These are phyloP conservation scores for Ceratina japonica DNA, from an alignment of 1,140 invertebrate genomes.

Conservation along the genomic window DNA sequence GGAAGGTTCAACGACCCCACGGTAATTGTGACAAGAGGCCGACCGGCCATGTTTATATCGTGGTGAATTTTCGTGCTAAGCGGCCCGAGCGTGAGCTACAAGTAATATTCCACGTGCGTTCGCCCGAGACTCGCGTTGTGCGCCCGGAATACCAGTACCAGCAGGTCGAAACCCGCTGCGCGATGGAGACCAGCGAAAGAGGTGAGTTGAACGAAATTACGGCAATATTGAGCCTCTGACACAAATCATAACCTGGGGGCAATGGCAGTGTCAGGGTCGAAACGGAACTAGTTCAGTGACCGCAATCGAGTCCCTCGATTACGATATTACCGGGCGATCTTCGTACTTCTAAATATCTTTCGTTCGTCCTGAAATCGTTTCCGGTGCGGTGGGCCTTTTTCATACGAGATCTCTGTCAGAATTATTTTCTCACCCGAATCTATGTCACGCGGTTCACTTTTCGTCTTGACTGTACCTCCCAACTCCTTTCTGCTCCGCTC, in stretches of 20 bases:
- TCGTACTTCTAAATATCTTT: neutral
- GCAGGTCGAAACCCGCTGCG: slow-evolving; percentile 12
- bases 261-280: slow-evolving; percentile 79
- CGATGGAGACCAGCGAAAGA: slow-evolving; percentile 76
- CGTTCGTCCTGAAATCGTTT: neutral
- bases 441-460: slow-evolving; percentile 70
- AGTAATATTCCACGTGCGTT: slow-evolving; percentile 61
- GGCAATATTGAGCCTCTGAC: slow-evolving; percentile 71
- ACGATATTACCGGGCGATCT: slow-evolving; percentile 13
- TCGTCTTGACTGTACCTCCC: slow-evolving; percentile 67
- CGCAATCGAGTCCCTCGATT: slow-evolving; percentile 65
- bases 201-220: slow-evolving; percentile 69
- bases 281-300: slow-evolving; percentile 78
- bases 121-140: slow-evolving; percentile 32
- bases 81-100: slow-evolving; percentile 55
- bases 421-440: slow-evolving; percentile 57
- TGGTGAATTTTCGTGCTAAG: slow-evolving; percentile 69
- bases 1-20: slow-evolving; percentile 74
- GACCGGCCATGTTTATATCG: slow-evolving; percentile 77
- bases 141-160: slow-evolving; percentile 26
- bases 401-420: slow-evolving; percentile 17
- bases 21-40: slow-evolving; percentile 71
- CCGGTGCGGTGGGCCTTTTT: neutral
- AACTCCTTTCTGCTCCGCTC: slow-evolving; percentile 21
- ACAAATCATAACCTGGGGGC: slow-evolving; percentile 72